Percentiles rank a stretch among this genome's conserved stretches.
Evolutionary conservation across 2,113 vertebrate genomes (phyloP).

Genomic region (Syngnathus scovelli): DNA sequence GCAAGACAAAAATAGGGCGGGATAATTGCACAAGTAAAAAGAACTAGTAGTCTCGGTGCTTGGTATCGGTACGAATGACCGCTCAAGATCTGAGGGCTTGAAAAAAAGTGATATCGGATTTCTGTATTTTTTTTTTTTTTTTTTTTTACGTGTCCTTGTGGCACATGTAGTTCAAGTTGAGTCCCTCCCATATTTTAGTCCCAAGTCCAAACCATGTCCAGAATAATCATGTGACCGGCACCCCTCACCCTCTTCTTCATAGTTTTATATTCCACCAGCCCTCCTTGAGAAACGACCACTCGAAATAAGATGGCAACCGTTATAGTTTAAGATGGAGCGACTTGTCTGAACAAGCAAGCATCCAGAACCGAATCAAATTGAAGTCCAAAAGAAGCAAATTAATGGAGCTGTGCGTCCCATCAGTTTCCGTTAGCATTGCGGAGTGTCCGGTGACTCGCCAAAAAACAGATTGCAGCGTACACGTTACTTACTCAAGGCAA

Average conservation of each 20-base stretch:
- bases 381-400: background rate
- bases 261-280: background rate
- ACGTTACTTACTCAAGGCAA: background rate
- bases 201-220: background rate
- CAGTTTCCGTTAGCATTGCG: background rate
- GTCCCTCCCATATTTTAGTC: background rate
- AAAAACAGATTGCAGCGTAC: background rate
- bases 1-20: constrained; percentile 9
- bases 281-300: background rate
- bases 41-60: too few relatives aligned
- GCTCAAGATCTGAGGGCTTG: too few relatives aligned
- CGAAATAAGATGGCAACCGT: background rate
- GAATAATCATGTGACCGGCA: too few relatives aligned
- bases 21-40: constrained; percentile 15
- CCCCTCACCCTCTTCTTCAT: background rate
- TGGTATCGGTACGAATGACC: too few relatives aligned
- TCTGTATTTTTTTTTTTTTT: background rate
- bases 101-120: too few relatives aligned
- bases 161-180: background rate
- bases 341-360: background rate
- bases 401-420: background rate
- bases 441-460: background rate
- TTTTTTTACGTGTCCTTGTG: background rate
- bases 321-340: background rate
- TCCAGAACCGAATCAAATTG: constrained; percentile 9